phyloP scores from a whole-genome alignment of 2,113 vertebrate species.

The Gymnobelideus leadbeateri region DNA sequence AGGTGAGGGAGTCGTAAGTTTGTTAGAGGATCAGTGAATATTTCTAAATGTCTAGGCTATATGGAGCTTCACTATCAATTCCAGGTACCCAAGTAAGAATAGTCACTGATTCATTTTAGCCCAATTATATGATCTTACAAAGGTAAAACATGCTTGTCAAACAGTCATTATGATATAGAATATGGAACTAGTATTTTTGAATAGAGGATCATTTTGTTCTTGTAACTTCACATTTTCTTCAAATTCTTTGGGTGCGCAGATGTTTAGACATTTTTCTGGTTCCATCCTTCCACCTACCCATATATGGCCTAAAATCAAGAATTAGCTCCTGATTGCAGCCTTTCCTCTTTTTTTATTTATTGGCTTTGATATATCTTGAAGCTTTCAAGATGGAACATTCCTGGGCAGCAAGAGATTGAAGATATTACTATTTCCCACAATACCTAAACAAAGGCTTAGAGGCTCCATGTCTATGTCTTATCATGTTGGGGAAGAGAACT shows the following conservation, averaged over 20 bases:
- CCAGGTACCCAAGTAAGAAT: neutral
- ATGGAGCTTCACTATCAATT: neutral
- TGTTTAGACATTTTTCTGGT: neutral
- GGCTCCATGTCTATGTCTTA: neutral
- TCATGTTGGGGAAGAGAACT: neutral
- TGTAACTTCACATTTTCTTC: neutral
- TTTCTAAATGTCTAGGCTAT: neutral
- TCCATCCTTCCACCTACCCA: no score
- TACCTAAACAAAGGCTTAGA: neutral
- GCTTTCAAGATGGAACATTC: neutral
- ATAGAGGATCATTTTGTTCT: neutral
- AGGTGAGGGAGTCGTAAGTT: neutral
- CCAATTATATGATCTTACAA: slow-evolving; percentile 11
- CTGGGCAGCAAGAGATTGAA: neutral
- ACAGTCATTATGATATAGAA: neutral
- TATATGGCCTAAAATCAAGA: neutral
- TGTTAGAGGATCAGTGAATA: neutral
- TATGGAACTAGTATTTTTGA: neutral
- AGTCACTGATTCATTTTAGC: neutral
- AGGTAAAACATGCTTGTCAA: neutral
- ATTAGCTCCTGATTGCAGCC: neutral
- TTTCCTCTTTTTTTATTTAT: neutral
- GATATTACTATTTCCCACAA: neutral
- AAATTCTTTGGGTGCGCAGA: neutral
- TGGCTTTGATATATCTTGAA: neutral